Evolutionary conservation across 2,113 vertebrate genomes (phyloP).

Genomic region (Heterotis niloticus): DNA sequence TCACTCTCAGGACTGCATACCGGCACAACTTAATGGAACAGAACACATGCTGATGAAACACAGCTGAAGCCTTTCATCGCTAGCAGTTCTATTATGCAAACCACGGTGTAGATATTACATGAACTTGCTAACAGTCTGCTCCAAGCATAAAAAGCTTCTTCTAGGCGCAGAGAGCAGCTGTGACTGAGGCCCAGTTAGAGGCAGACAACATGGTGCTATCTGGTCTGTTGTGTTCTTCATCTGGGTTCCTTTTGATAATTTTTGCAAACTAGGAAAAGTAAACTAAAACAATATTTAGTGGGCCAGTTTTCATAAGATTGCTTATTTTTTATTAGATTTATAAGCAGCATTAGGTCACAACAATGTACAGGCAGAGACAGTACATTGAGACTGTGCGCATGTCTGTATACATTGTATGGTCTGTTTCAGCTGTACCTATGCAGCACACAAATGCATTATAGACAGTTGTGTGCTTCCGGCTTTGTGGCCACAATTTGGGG

Average conservation of each 20-base stretch:
- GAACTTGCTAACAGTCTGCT: constrained; percentile 35
- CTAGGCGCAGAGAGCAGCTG: constrained; percentile 41
- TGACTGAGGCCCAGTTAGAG: constrained; percentile 8
- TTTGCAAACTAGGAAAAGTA: neutral
- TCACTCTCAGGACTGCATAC: neutral
- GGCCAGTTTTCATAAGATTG: neutral
- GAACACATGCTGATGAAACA: neutral
- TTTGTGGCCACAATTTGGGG: too few relatives aligned
- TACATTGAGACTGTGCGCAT: too few relatives aligned
- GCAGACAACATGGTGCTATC: neutral
- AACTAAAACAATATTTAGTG: neutral
- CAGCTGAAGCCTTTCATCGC: constrained; percentile 42
- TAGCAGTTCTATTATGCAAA: constrained; percentile 41
- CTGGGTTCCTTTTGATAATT: neutral
- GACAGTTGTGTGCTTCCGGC: too few relatives aligned
- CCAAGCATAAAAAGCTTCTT: constrained; percentile 42
- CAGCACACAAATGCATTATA: too few relatives aligned
- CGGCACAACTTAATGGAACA: neutral
- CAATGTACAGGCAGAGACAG: too few relatives aligned
- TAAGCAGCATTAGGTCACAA: too few relatives aligned
- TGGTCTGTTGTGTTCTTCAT: neutral
- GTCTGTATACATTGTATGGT: too few relatives aligned
- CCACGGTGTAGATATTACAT: constrained; percentile 40
- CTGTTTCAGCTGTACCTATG: too few relatives aligned
- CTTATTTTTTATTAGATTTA: too few relatives aligned